A percentile compares a stretch with the other conserved stretches of the same genome.
Conservation (phyloP, 2,797 vertebrate genomes). For the Chiloscyllium punctatum region DNA sequence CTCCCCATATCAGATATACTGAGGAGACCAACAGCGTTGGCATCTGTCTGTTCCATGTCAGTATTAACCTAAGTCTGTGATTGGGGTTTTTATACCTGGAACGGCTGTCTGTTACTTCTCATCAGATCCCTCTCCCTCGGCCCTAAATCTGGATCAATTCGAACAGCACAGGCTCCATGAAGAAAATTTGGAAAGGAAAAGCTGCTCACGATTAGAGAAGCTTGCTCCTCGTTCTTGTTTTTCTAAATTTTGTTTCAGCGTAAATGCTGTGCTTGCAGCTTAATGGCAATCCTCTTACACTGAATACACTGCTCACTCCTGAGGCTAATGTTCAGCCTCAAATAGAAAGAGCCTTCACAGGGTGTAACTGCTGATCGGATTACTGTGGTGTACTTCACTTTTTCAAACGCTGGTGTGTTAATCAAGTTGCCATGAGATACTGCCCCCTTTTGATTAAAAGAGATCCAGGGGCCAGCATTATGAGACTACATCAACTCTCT, state of each 20-base stretch:
- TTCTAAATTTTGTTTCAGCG: not conserved
- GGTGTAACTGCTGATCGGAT: not conserved
- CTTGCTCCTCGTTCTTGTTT: not conserved
- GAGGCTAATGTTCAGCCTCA: not conserved
- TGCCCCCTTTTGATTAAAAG: not conserved
- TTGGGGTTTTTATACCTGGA: too few relatives aligned
- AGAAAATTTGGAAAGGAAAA: not conserved
- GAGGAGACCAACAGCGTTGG: not conserved
- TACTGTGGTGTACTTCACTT: not conserved
- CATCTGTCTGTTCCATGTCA: not conserved
- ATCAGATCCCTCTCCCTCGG: not conserved
- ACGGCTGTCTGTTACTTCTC: not conserved
- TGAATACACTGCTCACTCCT: not conserved
- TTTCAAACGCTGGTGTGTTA: not conserved
- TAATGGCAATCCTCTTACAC: not conserved
- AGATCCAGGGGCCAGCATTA: not conserved
- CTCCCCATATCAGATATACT: not conserved
- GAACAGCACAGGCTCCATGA: too few relatives aligned
- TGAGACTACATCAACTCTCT: not conserved
- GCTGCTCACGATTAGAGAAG: not conserved
- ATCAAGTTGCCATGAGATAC: not conserved
- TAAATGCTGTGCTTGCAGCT: not conserved
- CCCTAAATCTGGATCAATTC: too few relatives aligned
- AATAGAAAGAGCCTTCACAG: not conserved
- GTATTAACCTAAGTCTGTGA: not conserved